A percentile compares a stretch with the other conserved stretches of the same genome.
These are phyloP conservation scores for Alcedo atthis DNA, from an alignment of 2,797 vertebrate species.

Conservation along the genomic window DNA sequence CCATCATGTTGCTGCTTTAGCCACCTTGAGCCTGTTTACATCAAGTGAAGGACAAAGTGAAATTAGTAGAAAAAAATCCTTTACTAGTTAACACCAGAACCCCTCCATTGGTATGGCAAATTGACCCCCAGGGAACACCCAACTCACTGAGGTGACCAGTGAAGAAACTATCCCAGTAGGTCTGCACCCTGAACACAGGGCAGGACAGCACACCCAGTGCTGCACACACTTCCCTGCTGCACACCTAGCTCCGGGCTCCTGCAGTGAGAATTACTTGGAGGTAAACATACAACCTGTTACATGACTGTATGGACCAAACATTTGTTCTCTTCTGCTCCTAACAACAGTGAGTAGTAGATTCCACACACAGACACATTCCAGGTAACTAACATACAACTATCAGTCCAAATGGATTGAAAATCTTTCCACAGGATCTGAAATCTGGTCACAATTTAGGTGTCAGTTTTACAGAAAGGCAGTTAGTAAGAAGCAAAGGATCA, in stretches of 20 bases:
- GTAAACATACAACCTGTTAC: not conserved
- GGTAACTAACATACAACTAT: not conserved
- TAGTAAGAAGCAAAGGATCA: not conserved
- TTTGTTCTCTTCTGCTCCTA: not conserved
- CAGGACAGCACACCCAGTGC: not conserved
- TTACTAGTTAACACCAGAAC: not conserved
- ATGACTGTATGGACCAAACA: not conserved
- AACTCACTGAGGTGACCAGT: not conserved
- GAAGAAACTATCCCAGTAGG: not conserved
- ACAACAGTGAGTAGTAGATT: fast-evolving
- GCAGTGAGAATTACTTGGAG: not conserved
- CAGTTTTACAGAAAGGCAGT: not conserved
- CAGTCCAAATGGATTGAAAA: not conserved
- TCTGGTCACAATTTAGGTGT: not conserved
- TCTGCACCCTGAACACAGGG: not conserved
- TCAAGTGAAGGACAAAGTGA: not conserved
- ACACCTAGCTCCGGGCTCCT: not conserved
- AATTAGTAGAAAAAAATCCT: not conserved
- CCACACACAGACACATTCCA: not conserved
- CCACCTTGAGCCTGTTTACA: not conserved
- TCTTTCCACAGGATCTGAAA: not conserved
- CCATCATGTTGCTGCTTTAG: not conserved
- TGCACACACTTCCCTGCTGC: not conserved
- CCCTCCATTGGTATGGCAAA: not conserved
- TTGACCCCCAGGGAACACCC: fast-evolving